Conservation (phyloP, 2,113 vertebrate species). For the Craseonycteris thonglongyai region DNA sequence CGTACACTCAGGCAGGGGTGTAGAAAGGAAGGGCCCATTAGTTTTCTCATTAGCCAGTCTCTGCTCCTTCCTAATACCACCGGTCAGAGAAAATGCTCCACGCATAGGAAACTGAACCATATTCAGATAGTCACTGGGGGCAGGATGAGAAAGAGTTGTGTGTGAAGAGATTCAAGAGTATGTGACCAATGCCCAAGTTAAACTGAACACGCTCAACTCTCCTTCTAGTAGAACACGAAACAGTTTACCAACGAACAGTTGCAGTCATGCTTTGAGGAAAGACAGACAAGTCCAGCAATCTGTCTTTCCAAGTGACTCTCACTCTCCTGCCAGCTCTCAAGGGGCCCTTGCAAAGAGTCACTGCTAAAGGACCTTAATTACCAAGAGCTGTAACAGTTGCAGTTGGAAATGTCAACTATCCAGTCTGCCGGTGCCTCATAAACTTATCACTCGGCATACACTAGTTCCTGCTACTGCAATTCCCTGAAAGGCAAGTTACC, state of each 20-base stretch:
- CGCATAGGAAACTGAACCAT: background rate
- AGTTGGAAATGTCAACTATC: background rate
- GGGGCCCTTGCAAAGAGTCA: background rate
- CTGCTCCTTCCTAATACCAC: background rate
- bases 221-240: background rate
- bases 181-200: background rate
- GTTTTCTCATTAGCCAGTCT: background rate
- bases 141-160: background rate
- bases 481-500: background rate
- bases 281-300: background rate
- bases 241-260: background rate
- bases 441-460: background rate
- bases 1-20: background rate
- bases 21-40: background rate
- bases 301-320: background rate
- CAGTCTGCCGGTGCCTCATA: background rate
- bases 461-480: background rate
- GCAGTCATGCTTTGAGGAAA: background rate
- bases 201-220: background rate
- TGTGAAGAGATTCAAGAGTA: background rate
- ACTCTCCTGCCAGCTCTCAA: background rate
- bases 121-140: background rate
- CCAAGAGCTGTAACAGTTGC: background rate
- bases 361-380: background rate
- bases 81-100: background rate